Evolutionary conservation across 2,113 vertebrate species (phyloP).

Genomic region (Hippocampus comes): DNA sequence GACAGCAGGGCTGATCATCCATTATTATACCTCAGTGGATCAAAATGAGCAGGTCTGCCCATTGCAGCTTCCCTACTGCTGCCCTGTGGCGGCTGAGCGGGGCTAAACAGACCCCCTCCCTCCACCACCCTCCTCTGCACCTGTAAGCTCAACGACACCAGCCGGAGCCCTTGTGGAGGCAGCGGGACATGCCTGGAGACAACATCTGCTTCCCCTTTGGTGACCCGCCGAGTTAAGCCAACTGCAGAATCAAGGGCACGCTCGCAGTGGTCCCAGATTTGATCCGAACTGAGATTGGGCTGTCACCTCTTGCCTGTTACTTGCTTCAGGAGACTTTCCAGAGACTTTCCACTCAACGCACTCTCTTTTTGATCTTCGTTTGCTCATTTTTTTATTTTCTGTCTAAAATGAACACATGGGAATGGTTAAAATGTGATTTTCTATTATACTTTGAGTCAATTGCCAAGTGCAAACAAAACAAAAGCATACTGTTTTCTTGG

Average conservation of each 20-base stretch:
- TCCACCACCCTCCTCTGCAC: slow-evolving; percentile 54
- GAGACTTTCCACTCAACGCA: background rate
- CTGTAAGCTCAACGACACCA: slow-evolving; percentile 68
- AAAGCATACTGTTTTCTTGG: background rate
- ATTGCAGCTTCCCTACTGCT: slow-evolving; percentile 35
- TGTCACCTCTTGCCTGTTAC: slow-evolving; percentile 35
- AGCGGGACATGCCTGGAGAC: slow-evolving; percentile 70
- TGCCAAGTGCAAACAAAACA: background rate
- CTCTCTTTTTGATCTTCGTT: background rate
- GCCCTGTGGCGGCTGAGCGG: slow-evolving; percentile 47
- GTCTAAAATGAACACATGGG: background rate
- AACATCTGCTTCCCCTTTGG: slow-evolving; percentile 74
- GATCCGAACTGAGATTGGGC: slow-evolving; percentile 61
- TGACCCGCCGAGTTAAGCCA: slow-evolving; percentile 68
- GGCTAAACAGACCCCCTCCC: slow-evolving; percentile 44
- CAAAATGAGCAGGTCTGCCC: slow-evolving; percentile 71
- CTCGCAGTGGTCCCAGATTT: slow-evolving; percentile 49
- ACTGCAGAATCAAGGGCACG: slow-evolving; percentile 68
- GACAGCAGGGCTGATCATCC: slow-evolving; percentile 78
- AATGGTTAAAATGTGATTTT: background rate
- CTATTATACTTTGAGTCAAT: background rate
- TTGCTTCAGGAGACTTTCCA: slow-evolving; percentile 52
- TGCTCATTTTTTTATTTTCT: background rate
- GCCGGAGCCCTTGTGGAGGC: slow-evolving; percentile 42
- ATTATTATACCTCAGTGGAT: slow-evolving; percentile 80